Base-by-base conservation (phyloP, 2,113 vertebrate species). In the Athene noctua region DNA sequence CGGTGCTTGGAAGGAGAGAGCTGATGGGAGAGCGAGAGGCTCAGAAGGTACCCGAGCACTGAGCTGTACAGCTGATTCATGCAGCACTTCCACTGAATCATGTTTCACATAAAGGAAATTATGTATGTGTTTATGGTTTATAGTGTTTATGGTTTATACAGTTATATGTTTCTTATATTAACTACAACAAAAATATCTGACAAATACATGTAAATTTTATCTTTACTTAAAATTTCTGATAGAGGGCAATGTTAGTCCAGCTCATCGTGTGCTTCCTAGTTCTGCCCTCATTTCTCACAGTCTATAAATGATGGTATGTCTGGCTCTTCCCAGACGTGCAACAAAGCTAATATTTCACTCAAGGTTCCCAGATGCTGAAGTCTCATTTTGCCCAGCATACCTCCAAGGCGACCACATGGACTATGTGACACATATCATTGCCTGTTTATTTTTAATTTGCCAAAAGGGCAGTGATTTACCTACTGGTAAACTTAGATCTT, bases 231-330 rank as follows among this genome's bases (percentile, higher is more conserved):
- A 72, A 89, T 52, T 91, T 94, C 88, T 96, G 96, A 18, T 95
- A 95, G 95, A 95, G 94, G 95, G 97, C 94, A 96, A 95, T 95
- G 62, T 97, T 94, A 85, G 94, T 51, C 85, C 96, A 82, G 62
- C 19, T 94, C 54, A 82, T 94, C 36, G 47, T 44, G 38, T 44
- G 46, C n/a, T 70, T 73, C 61, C 87, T 38, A 13, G 14, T 38
- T 51, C 65, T 85, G 68, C 66, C 66, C 73, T 87, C 9, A 0
- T 95, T 96, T 91, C 79, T 90, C 66, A 46, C 40, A 82, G 87
- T 16, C 52, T 42, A 2, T 44, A 57, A 94, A 75, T 0, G 10
- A 55, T 47, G 51, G 55, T 70, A 63, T 71, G 86, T 34, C 46
- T 89, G 86, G 61, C 70, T 84, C 61, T 75, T 79, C 36, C 47